phyloP scores from a whole-genome alignment of 1,140 invertebrate genomes.

The Thaumatotibia leucotreta region DNA sequence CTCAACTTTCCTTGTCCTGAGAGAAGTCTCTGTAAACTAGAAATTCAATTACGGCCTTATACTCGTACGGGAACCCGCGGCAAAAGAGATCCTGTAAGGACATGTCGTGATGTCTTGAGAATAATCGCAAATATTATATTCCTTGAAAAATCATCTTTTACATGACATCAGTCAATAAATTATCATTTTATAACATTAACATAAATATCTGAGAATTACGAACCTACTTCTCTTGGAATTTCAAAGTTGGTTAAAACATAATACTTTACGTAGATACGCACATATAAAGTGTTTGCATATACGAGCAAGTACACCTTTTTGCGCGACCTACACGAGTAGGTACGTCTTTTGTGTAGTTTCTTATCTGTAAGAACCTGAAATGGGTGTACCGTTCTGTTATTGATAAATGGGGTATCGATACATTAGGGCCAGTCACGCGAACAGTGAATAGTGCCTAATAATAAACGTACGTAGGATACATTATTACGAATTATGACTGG shows the following conservation, averaged over 20 bases:
- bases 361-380: conserved; percentile 5
- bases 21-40: not conserved
- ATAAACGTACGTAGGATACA: not conserved
- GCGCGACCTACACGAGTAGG: not conserved
- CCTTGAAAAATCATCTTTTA: too few species aligned
- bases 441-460: not conserved
- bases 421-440: not conserved
- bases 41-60: not conserved
- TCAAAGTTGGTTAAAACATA: too few species aligned
- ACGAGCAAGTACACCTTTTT: not conserved
- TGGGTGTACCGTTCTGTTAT: conserved; percentile 9
- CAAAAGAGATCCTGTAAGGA: too few species aligned
- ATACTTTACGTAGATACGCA: not conserved
- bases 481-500: not conserved
- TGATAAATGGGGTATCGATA: conserved; percentile 10
- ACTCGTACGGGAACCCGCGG: too few species aligned
- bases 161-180: too few species aligned
- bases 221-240: too few species aligned
- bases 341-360: conserved; percentile 2
- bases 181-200: too few species aligned
- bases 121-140: too few species aligned
- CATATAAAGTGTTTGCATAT: not conserved
- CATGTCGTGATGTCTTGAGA: too few species aligned
- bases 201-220: too few species aligned
- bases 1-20: not conserved